Evolutionary conservation across 2,797 vertebrate species (phyloP).

Genomic region (Cheirogaleus major): DNA sequence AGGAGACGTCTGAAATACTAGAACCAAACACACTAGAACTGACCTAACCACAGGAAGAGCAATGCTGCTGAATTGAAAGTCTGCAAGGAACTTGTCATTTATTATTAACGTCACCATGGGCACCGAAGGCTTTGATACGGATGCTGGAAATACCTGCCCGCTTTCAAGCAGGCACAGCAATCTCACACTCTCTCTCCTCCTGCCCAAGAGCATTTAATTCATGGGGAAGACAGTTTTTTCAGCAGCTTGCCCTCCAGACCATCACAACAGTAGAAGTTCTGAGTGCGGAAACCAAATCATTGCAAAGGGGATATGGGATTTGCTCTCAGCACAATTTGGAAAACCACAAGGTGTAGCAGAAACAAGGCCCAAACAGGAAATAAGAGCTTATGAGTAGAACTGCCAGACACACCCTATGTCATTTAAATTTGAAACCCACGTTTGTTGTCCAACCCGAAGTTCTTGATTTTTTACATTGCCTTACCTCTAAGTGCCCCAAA

Average conservation of each 20-base stretch:
- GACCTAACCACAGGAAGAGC: slow-evolving; percentile 62
- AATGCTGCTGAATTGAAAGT: slow-evolving; percentile 52
- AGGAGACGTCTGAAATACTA: slow-evolving; percentile 44
- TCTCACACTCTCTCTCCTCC: background rate
- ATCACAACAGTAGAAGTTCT: background rate
- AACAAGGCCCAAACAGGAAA: background rate
- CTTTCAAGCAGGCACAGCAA: background rate
- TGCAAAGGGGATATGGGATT: slow-evolving; percentile 19
- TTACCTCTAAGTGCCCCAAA: background rate
- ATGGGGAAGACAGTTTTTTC: slow-evolving; percentile 1
- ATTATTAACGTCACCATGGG: slow-evolving; percentile 67
- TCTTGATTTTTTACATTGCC: background rate
- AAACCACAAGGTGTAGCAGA: background rate
- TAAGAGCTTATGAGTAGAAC: background rate
- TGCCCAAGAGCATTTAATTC: slow-evolving; percentile 47
- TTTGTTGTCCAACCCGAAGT: background rate
- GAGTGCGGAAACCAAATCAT: slow-evolving; percentile 39
- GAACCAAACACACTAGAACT: background rate
- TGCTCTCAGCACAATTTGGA: slow-evolving; percentile 48
- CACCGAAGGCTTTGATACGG: slow-evolving; percentile 39
- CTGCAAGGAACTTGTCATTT: slow-evolving; percentile 7
- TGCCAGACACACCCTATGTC: rapidly evolving
- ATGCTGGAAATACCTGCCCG: background rate
- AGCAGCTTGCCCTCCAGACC: background rate
- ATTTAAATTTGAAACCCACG: background rate